phyloP scores from a whole-genome alignment of 2,888 invertebrate genomes.

The Lithophane semibrunnea region DNA sequence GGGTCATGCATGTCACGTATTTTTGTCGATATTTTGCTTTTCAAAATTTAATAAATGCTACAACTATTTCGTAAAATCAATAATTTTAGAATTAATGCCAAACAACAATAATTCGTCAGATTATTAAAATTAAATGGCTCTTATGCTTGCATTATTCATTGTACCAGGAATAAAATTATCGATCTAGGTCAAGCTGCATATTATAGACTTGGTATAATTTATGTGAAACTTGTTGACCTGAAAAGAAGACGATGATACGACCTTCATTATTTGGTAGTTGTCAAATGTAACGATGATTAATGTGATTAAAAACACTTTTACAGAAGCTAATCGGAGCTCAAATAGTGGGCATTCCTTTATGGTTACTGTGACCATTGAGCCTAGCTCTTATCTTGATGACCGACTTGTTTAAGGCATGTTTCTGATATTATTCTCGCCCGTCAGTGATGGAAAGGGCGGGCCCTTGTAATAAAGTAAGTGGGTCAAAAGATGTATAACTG shows the following conservation, averaged over 20 bases:
- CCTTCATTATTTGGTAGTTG: constrained; percentile 54
- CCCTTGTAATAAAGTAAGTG: constrained; percentile 62
- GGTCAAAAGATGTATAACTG: constrained; percentile 61
- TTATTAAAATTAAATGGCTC: constrained; percentile 49
- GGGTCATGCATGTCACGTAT: background rate
- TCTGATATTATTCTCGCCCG: constrained; percentile 58
- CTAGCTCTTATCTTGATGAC: constrained; percentile 67
- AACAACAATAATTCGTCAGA: constrained; percentile 28
- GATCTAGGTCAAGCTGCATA: constrained; percentile 50
- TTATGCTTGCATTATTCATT: constrained; percentile 37
- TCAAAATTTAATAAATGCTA: background rate
- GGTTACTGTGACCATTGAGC: constrained; percentile 60
- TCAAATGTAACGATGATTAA: constrained; percentile 59
- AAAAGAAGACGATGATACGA: constrained; percentile 27
- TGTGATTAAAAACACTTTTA: constrained; percentile 45
- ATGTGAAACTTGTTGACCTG: constrained; percentile 48
- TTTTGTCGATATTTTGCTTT: constrained; percentile 22
- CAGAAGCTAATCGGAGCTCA: constrained; percentile 57
- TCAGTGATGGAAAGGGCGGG: constrained; percentile 51
- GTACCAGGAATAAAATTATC: constrained; percentile 45
- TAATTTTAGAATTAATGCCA: constrained; percentile 10
- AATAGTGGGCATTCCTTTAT: constrained; percentile 63
- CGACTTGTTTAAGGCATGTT: constrained; percentile 59
- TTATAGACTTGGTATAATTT: constrained; percentile 47
- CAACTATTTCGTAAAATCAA: background rate